Evolutionary conservation across 2,113 vertebrate species (phyloP), one percentile per base, ranked within the genome.

Genomic region (Charadrius vociferus): DNA sequence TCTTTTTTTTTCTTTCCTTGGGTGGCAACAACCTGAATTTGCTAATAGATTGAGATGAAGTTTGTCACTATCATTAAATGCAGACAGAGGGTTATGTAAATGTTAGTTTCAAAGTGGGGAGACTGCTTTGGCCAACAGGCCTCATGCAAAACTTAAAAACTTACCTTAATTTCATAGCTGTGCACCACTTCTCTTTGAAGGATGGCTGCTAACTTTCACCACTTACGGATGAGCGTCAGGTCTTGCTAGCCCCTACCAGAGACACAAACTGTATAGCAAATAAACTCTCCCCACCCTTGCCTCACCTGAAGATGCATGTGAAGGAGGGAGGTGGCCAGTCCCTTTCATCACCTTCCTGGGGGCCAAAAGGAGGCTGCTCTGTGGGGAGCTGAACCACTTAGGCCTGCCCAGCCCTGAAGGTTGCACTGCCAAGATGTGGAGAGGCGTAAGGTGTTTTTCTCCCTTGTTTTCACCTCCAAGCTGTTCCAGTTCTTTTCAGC

Each of bases 341-440:
- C 19, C 5, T 52, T 63, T 36, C 2, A 0, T 30, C 11, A 58
- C 4, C 12, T 68, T 19, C 19, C 19, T 11, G 13, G 32, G 3
- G 18, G 3, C n/a, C 14, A 55, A 19, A 67, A 59, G 13, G 8
- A 84, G 22, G 39, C 12, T 45, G 6, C 14, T 63, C 18, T 50
- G 10, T 17, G 21, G 4, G 20, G 3, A 58, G 4, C 12, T 6
- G 53, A 83, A 52, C 10, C 20, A 62, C 5, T 23, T 8, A 32
- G 41, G 12, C 29, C 17, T 73, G 12, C 6, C 29, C 1, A 1
- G 7, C 12, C 14, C 13, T 41, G 26, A 47, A 10, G 21, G 6
- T 15, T 70, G 12, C 5, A 63, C 26, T 74, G 5, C 34, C 32
- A 58, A 58, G 15, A 18, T 0, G 1, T 0, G 1, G 6, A 43